Conservation (phyloP, 1,140 invertebrate genomes). For the Nebria ingens region DNA sequence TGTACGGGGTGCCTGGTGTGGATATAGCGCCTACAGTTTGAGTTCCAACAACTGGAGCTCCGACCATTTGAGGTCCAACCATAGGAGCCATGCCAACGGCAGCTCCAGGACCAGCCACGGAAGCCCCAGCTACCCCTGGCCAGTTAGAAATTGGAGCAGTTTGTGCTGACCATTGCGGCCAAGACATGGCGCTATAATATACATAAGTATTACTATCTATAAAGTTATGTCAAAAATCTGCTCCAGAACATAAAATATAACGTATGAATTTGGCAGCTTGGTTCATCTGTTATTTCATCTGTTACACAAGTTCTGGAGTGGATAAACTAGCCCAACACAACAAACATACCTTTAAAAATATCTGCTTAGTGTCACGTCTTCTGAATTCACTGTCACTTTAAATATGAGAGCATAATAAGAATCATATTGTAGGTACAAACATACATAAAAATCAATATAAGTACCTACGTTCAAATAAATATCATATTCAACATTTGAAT, state of each 20-base stretch:
- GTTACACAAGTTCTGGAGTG: no score
- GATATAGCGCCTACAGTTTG: conserved; percentile 20
- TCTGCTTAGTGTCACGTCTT: background rate
- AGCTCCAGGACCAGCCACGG: background rate
- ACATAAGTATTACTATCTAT: no score
- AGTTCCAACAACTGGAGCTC: no score
- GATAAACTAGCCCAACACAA: background rate
- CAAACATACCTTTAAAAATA: background rate
- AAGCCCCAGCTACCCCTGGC: conserved; percentile 4
- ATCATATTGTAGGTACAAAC: background rate
- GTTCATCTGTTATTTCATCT: background rate
- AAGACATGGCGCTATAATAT: conserved; percentile 22
- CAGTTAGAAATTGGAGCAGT: background rate
- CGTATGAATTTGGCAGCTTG: no score
- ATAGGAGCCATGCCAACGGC: conserved; percentile 14
- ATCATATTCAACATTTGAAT: background rate
- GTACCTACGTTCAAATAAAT: background rate
- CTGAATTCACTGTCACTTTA: background rate
- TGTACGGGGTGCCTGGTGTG: conserved; percentile 47
- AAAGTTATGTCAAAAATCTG: no score
- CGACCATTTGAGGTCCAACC: conserved; percentile 12
- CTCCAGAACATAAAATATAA: no score
- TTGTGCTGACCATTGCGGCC: conserved; percentile 21
- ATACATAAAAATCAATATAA: background rate
- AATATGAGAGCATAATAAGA: no score